These are phyloP conservation scores for Stenotaenia linearis DNA, from an alignment of 2,888 invertebrate genomes.

Conservation along the genomic window DNA sequence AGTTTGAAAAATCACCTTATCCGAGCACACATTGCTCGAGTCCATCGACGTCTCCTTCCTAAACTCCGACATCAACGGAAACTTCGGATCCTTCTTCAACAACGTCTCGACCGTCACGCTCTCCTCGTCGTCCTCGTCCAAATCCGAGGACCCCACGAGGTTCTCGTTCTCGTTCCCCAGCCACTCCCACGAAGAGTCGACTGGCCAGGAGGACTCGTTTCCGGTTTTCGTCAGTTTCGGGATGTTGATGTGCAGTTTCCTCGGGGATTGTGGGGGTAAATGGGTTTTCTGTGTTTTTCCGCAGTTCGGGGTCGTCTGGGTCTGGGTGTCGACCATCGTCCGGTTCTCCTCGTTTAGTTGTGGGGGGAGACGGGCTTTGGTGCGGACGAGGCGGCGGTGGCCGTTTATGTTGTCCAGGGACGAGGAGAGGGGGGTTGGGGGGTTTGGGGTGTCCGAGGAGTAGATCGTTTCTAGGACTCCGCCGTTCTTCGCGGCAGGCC, in stretches of 20 bases:
- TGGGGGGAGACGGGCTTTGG: background rate
- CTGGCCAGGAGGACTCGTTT: constrained; percentile 63
- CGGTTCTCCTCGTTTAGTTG: background rate
- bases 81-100: constrained; percentile 40
- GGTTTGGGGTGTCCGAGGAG: constrained; percentile 35
- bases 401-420: constrained; percentile 38
- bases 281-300: no score
- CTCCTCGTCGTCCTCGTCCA: constrained; percentile 49
- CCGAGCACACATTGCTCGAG: background rate
- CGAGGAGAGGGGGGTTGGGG: constrained; percentile 37
- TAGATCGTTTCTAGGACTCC: constrained; percentile 29
- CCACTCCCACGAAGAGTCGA: constrained; percentile 87
- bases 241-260: no score
- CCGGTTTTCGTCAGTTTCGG: constrained; percentile 41
- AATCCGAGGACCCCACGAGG: constrained; percentile 40
- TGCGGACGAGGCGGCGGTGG: background rate
- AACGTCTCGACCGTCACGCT: constrained; percentile 50
- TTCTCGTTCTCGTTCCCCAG: constrained; percentile 57
- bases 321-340: background rate
- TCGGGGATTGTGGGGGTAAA: no score
- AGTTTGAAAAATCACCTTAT: no score
- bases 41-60: constrained; percentile 23
- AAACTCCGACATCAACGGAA: constrained; percentile 27
- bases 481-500: constrained; percentile 33
- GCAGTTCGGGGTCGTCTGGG: background rate